A percentile compares a stretch with the other conserved stretches of the same genome.
Evolutionary conservation across 2,888 invertebrate species (phyloP).

Genomic region (Synanthedon tipuliformis): DNA sequence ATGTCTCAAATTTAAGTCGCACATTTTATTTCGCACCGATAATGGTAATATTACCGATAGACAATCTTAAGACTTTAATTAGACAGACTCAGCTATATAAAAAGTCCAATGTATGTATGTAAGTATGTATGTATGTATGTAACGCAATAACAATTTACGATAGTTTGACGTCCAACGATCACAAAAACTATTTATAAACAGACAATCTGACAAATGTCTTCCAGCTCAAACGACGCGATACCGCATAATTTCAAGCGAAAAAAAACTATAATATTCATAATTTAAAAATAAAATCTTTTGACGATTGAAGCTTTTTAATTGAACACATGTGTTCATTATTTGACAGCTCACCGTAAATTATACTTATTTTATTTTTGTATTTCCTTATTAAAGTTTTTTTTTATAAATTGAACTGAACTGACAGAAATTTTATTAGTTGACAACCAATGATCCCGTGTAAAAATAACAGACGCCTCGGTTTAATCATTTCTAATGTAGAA

Average conservation of each 20-base stretch:
- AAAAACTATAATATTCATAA: not conserved
- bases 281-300: conserved; percentile 14
- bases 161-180: not conserved
- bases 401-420: too few species aligned
- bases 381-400: not conserved
- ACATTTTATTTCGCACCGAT: too few species aligned
- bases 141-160: not conserved
- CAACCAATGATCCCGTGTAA: too few species aligned
- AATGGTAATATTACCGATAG: too few species aligned
- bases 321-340: not conserved
- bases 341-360: not conserved
- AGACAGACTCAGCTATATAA: not conserved
- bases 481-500: too few species aligned
- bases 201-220: not conserved
- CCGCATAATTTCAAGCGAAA: too few species aligned
- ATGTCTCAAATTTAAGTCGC: too few species aligned
- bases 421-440: too few species aligned
- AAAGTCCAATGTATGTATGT: not conserved
- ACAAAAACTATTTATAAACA: not conserved
- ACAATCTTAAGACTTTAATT: too few species aligned
- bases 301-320: conserved; percentile 4
- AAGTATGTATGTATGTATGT: not conserved
- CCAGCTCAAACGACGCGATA: not conserved
- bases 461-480: too few species aligned
- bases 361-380: not conserved